A percentile compares a stretch with the other conserved stretches of the same genome.
Evolutionary conservation across 2,888 invertebrate genomes (phyloP).

Genomic region (Embidobia sp.): DNA sequence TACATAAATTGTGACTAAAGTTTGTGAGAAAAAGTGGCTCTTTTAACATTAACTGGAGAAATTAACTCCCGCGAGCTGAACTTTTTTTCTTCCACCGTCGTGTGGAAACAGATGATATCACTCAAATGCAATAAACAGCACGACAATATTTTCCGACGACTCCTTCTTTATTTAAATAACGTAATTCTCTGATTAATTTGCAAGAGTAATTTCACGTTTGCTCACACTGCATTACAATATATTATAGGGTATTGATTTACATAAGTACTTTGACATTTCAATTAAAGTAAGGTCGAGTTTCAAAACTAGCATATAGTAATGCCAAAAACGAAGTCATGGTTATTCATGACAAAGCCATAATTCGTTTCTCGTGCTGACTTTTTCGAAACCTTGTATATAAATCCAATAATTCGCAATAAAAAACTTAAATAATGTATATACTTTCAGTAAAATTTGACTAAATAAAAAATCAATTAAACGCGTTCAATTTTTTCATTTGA

Average conservation of each 20-base stretch:
- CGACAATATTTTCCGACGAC: not conserved
- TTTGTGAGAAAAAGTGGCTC: conserved; percentile 25
- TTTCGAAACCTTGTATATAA: too few relatives aligned
- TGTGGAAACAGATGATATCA: conserved; percentile 2
- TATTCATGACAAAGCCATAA: too few relatives aligned
- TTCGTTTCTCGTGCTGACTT: too few relatives aligned
- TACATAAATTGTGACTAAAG: conserved; percentile 23
- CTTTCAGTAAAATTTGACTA: too few relatives aligned
- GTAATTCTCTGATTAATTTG: too few relatives aligned
- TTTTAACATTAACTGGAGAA: conserved; percentile 33
- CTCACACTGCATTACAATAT: too few relatives aligned
- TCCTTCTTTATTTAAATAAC: not conserved
- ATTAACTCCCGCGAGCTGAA: conserved; percentile 17
- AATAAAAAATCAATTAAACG: too few relatives aligned
- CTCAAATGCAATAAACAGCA: too few relatives aligned
- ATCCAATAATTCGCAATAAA: too few relatives aligned
- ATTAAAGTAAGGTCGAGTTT: not conserved
- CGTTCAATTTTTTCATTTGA: too few relatives aligned
- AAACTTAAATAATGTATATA: too few relatives aligned
- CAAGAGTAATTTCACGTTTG: too few relatives aligned
- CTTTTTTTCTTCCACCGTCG: not conserved
- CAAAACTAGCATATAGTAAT: not conserved
- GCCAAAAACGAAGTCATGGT: not conserved
- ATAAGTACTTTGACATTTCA: not conserved
- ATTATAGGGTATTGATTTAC: not conserved